Evolutionary conservation across 2,797 vertebrate species (phyloP).

Genomic region (Orientallactaga sibirica): DNA sequence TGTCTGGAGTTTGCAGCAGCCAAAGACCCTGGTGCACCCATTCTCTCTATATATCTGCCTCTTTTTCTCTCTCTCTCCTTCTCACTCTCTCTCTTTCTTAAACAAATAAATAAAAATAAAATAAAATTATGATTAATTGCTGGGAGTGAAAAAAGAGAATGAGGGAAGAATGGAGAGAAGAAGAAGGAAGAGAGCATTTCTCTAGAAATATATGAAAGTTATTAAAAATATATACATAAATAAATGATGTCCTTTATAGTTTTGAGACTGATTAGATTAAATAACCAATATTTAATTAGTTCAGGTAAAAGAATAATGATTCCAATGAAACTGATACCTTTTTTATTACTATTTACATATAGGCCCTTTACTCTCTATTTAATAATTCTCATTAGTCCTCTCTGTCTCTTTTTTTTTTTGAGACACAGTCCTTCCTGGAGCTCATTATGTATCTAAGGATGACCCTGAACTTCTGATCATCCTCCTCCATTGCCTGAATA

Average conservation of each 20-base stretch:
- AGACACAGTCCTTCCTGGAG: neutral
- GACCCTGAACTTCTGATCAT: neutral
- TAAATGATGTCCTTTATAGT: neutral
- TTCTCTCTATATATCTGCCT: no score
- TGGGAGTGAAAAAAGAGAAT: neutral
- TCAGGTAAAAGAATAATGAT: neutral
- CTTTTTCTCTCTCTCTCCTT: no score
- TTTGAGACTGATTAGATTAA: neutral
- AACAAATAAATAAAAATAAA: neutral
- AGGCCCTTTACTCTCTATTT: neutral
- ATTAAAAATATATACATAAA: neutral
- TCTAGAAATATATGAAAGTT: neutral
- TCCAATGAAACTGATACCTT: neutral
- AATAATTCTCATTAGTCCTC: neutral
- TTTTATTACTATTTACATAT: neutral
- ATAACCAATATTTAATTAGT: conserved; percentile 1
- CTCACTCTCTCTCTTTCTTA: no score
- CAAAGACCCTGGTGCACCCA: no score
- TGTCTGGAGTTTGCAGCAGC: no score
- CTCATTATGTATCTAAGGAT: neutral
- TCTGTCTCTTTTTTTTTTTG: neutral
- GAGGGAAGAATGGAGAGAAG: fast-evolving
- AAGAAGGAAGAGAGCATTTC: neutral
- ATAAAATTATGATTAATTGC: neutral
- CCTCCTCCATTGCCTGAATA: neutral